Evolutionary conservation across 1,140 invertebrate species (phyloP).

Genomic region (Drosophila subobscura): DNA sequence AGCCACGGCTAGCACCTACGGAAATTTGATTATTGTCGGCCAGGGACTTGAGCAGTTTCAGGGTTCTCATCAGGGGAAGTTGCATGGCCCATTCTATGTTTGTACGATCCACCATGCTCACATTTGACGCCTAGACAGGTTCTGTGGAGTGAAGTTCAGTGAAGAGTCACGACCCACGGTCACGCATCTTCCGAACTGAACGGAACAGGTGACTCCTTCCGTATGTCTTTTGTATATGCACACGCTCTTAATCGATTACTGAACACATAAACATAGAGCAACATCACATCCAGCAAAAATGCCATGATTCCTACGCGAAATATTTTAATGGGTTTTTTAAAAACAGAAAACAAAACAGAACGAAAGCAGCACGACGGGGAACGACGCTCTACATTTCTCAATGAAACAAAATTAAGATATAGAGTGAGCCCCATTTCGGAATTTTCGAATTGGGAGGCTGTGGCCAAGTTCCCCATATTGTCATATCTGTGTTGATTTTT

Average conservation of each 20-base stretch:
- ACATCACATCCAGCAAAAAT: conserved; percentile 26
- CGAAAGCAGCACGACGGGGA: conserved; percentile 17
- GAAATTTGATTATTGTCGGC: conserved; percentile 53
- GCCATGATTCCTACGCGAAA: conserved; percentile 32
- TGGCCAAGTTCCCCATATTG: conserved; percentile 42
- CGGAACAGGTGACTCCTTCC: conserved; percentile 62
- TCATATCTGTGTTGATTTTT: conserved; percentile 56
- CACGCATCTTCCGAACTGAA: conserved; percentile 46
- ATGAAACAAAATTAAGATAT: conserved; percentile 58
- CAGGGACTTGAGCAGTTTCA: conserved; percentile 43
- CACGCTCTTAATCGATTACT: conserved; percentile 41
- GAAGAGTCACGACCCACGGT: too few species aligned
- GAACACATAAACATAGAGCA: conserved; percentile 40
- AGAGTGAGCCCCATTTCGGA: conserved; percentile 30
- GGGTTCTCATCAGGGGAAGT: conserved; percentile 25
- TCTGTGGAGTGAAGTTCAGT: too few species aligned
- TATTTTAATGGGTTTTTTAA: conserved; percentile 64
- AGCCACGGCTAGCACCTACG: conserved; percentile 45
- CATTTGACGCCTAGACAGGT: too few species aligned
- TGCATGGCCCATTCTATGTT: conserved; percentile 9
- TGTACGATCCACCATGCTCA: too few species aligned
- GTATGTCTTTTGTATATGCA: conserved; percentile 34
- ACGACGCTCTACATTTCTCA: conserved; percentile 56
- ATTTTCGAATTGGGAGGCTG: conserved; percentile 31
- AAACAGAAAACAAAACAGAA: conserved; percentile 44